Evolutionary conservation across 2,797 vertebrate species (phyloP).

Genomic region (Psittacula derbiana): DNA sequence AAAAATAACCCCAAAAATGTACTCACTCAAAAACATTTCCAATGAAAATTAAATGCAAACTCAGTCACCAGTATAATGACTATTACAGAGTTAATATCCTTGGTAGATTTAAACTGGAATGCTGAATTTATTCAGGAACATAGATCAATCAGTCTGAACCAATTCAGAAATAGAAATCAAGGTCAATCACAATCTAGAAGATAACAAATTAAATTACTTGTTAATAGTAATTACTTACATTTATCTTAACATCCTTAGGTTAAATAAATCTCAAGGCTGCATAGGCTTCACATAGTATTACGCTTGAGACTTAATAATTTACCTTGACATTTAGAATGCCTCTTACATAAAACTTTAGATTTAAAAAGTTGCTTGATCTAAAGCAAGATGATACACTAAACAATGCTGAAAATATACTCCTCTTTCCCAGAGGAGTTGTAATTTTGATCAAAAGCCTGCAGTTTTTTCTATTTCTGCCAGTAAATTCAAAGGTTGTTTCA

Average conservation of each 20-base stretch:
- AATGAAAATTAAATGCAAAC: background rate
- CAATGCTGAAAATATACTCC: background rate
- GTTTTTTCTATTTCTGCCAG: background rate
- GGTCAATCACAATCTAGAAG: background rate
- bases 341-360: slow-evolving; percentile 14
- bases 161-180: slow-evolving; percentile 15
- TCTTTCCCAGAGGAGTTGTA: background rate
- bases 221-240: background rate
- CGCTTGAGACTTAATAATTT: background rate
- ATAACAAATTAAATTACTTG: slow-evolving; percentile 10
- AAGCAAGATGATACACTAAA: background rate
- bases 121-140: background rate
- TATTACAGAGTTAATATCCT: background rate
- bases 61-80: background rate
- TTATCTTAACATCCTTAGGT: background rate
- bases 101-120: background rate
- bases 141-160: background rate
- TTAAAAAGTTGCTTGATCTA: background rate
- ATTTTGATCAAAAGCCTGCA: background rate
- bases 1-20: background rate
- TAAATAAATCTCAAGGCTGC: background rate
- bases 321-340: background rate
- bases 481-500: background rate
- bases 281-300: slow-evolving; percentile 11
- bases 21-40: background rate